These are phyloP conservation scores for Strongylocentrotus purpuratus DNA, from an alignment of 35 echinoderm and acorn worm species.

Conservation along the genomic window DNA sequence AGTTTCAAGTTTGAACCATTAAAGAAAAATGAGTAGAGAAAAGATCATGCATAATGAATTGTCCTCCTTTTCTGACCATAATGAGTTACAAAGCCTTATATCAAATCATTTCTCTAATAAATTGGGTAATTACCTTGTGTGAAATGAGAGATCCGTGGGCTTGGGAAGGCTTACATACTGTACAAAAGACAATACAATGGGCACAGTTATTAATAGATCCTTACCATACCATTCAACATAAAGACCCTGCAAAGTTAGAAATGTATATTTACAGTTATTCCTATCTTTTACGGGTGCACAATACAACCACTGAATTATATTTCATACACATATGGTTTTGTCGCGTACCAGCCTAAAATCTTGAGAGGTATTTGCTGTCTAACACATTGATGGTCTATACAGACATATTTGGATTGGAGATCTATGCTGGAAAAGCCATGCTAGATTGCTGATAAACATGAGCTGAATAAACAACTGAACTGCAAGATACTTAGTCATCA, in stretches of 20 bases:
- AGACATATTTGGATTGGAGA: not conserved
- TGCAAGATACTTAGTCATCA: not conserved
- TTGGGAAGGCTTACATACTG: constrained; percentile 95
- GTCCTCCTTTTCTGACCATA: too few relatives aligned
- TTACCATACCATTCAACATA: too few relatives aligned
- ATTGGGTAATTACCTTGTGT: constrained; percentile 77
- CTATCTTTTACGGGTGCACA: too few relatives aligned
- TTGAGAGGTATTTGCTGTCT: not conserved
- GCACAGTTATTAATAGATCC: too few relatives aligned
- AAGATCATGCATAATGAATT: not conserved
- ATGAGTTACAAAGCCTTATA: not conserved
- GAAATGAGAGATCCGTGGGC: constrained; percentile 95
- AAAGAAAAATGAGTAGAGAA: too few relatives aligned
- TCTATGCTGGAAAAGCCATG: not conserved
- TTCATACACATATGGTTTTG: too few relatives aligned
- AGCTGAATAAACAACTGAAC: not conserved
- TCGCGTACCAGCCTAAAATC: not conserved
- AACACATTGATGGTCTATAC: not conserved
- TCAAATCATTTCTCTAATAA: not conserved
- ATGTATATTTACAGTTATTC: too few relatives aligned
- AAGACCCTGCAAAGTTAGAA: too few relatives aligned
- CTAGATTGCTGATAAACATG: not conserved
- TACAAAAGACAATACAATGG: constrained; percentile 17
- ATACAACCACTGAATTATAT: too few relatives aligned
- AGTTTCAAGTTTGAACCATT: too few relatives aligned